These are phyloP conservation scores for Xiphophorus birchmanni DNA, from an alignment of 2,797 vertebrate genomes.

Conservation along the genomic window DNA sequence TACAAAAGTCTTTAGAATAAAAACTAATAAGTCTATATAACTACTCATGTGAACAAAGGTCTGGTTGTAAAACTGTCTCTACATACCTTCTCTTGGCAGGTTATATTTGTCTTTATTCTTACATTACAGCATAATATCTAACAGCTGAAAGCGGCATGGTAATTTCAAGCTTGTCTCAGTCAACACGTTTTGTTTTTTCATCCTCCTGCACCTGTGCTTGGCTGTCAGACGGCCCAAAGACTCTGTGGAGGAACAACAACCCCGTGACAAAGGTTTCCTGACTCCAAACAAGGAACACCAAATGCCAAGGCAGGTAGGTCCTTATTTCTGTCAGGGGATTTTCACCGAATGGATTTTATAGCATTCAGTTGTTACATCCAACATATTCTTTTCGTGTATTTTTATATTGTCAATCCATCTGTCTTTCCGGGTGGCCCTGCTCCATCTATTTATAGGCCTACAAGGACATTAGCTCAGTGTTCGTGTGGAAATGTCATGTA, in stretches of 20 bases:
- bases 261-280: slow-evolving; percentile 65
- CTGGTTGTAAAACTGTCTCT: neutral
- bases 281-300: slow-evolving; percentile 30
- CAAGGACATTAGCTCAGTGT: slow-evolving; percentile 64
- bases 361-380: slow-evolving; percentile 19
- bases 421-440: slow-evolving; percentile 35
- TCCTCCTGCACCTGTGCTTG: slow-evolving; percentile 74
- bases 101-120: neutral
- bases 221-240: slow-evolving; percentile 66
- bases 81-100: neutral
- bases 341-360: neutral
- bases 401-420: slow-evolving; percentile 39
- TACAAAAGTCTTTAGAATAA: neutral
- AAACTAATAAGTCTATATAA: neutral
- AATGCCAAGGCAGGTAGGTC: slow-evolving; percentile 70
- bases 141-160: slow-evolving; percentile 38
- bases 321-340: slow-evolving; percentile 24
- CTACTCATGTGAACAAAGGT: neutral
- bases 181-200: slow-evolving; percentile 65
- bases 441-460: slow-evolving; percentile 73
- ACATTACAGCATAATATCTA: slow-evolving; percentile 12
- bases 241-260: slow-evolving; percentile 60
- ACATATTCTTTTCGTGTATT: slow-evolving; percentile 32
- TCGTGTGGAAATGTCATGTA: slow-evolving; percentile 68
- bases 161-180: slow-evolving; percentile 49